Percentiles rank a stretch among this genome's conserved stretches.
Conservation (phyloP, 2,797 vertebrate species). For the Enteromius argenteus region DNA sequence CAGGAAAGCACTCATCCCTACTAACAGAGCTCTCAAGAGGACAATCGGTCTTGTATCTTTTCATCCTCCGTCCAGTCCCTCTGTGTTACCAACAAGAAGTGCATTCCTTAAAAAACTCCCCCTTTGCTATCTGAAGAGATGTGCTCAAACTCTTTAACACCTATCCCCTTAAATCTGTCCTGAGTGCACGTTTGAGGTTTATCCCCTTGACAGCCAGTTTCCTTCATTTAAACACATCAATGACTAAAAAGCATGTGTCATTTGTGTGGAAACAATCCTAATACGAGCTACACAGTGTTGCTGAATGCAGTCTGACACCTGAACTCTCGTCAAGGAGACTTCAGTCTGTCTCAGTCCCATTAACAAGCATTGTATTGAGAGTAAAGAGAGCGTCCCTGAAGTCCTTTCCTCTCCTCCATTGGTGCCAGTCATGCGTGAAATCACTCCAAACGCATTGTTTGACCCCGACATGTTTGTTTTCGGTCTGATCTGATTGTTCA, state of each 20-base stretch:
- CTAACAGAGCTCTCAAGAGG: constrained; percentile 20
- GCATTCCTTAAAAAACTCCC: neutral
- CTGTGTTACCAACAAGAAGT: constrained; percentile 14
- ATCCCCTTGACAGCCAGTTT: neutral
- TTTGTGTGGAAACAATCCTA: constrained; percentile 19
- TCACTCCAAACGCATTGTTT: constrained; percentile 21
- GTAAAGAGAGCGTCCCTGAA: constrained; percentile 5
- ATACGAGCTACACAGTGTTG: neutral
- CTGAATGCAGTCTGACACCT: constrained; percentile 31
- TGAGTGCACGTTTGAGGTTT: neutral
- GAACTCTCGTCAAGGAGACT: constrained; percentile 16
- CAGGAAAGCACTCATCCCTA: constrained; percentile 8
- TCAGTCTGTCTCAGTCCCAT: constrained; percentile 20
- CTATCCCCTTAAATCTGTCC: neutral
- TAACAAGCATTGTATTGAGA: constrained; percentile 41
- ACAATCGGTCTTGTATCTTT: neutral
- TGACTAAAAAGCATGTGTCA: neutral
- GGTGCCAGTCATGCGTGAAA: constrained; percentile 42
- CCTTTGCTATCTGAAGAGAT: neutral
- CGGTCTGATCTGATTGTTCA: constrained; percentile 11
- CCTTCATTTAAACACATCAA: neutral
- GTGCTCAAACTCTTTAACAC: constrained; percentile 4
- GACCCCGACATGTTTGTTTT: constrained; percentile 17
- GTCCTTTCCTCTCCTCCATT: constrained; percentile 31
- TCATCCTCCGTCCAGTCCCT: neutral